These are phyloP conservation scores for Seira ritae DNA, from an alignment of 2,888 invertebrate genomes.

Conservation along the genomic window DNA sequence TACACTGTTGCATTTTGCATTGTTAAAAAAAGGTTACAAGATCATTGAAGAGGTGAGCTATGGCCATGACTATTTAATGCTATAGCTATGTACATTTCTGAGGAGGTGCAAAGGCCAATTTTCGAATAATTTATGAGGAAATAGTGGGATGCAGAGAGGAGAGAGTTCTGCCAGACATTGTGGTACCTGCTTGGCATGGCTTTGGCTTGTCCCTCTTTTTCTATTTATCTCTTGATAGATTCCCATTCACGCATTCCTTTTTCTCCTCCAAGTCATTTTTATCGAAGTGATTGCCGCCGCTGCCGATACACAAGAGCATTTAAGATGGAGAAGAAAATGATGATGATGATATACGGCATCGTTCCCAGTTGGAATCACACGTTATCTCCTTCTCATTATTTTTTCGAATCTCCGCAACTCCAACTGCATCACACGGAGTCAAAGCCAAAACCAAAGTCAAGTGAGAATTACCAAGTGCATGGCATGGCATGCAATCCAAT, in stretches of 20 bases:
- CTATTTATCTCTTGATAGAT: no score
- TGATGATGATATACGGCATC: slow-evolving; percentile 45
- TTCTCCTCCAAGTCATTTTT: not conserved
- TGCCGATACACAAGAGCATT: not conserved
- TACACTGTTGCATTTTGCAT: no score
- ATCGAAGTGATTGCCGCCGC: not conserved
- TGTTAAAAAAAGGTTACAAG: no score
- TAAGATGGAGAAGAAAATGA: slow-evolving; percentile 16
- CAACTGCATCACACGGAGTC: no score
- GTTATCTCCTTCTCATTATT: slow-evolving; percentile 43
- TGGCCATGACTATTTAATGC: no score
- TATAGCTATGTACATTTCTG: no score
- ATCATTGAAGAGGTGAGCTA: no score
- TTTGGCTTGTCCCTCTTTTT: slow-evolving; percentile 10
- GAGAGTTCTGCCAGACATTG: slow-evolving; percentile 38
- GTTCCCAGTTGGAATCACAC: slow-evolving; percentile 1
- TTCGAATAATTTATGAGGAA: not conserved
- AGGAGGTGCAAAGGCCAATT: no score
- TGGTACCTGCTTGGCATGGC: slow-evolving; percentile 57
- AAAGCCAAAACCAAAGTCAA: slow-evolving; percentile 4
- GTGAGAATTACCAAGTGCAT: not conserved
- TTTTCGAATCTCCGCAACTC: not conserved
- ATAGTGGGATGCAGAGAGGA: not conserved
- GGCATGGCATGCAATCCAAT: no score
- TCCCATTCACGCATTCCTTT: not conserved